These are phyloP conservation scores for Carterocephalus palaemon DNA, from an alignment of 2,888 invertebrate species.

Conservation along the genomic window DNA sequence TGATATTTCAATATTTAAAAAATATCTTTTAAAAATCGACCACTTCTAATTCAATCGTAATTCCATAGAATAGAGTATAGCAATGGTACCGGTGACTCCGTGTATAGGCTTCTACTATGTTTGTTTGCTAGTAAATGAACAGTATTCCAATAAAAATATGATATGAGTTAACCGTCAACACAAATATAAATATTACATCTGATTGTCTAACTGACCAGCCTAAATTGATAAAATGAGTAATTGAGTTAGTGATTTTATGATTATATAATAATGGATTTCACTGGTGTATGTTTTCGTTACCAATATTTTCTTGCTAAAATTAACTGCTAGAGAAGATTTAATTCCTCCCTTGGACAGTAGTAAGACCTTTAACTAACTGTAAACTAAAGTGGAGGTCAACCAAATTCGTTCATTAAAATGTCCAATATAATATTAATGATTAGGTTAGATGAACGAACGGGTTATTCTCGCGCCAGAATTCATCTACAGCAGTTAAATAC, in stretches of 20 bases:
- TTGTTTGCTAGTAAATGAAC: not conserved
- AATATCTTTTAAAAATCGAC: not conserved
- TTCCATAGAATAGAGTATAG: not conserved
- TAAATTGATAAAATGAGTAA: slow-evolving; percentile 6
- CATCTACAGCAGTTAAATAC: slow-evolving; percentile 10
- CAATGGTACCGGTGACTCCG: not conserved
- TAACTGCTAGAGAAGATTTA: too few species aligned
- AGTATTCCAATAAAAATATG: not conserved
- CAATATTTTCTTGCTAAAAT: slow-evolving; percentile 7
- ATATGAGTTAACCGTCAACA: not conserved
- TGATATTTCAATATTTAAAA: not conserved
- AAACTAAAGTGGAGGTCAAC: not conserved
- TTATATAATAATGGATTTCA: too few species aligned
- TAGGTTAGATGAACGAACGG: slow-evolving; percentile 13
- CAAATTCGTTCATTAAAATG: slow-evolving; percentile 8
- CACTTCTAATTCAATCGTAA: too few species aligned
- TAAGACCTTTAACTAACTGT: too few species aligned
- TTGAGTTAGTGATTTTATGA: too few species aligned
- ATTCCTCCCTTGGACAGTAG: too few species aligned
- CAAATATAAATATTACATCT: too few species aligned
- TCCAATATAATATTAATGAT: slow-evolving; percentile 10
- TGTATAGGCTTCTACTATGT: too few species aligned
- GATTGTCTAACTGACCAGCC: too few species aligned
- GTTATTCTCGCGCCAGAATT: slow-evolving; percentile 12
- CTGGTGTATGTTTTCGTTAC: too few species aligned